Evolutionary conservation across 2,797 vertebrate species (phyloP).

Genomic region (Danio choprae): DNA sequence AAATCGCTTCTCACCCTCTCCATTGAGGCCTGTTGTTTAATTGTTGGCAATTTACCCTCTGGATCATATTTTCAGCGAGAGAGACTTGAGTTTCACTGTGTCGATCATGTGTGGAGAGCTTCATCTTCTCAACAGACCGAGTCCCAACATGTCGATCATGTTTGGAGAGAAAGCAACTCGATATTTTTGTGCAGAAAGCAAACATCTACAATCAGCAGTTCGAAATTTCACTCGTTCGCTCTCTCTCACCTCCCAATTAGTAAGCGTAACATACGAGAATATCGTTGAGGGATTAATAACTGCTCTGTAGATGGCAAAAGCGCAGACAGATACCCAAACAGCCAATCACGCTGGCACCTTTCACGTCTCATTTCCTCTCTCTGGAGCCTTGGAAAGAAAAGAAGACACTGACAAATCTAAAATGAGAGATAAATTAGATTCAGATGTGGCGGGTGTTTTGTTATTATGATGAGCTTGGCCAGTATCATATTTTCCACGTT

Average conservation of each 20-base stretch:
- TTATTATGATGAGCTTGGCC: slow-evolving; percentile 65
- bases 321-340: slow-evolving; percentile 50
- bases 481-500: slow-evolving; percentile 61
- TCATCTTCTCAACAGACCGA: slow-evolving; percentile 54
- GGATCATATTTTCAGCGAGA: slow-evolving; percentile 60
- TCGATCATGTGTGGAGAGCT: slow-evolving; percentile 62
- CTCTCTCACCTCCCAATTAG: slow-evolving; percentile 28
- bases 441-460: slow-evolving; percentile 59
- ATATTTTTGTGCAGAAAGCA: slow-evolving; percentile 61
- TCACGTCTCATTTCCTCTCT: slow-evolving; percentile 59
- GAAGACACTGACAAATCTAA: slow-evolving; percentile 61
- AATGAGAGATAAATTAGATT: slow-evolving; percentile 66
- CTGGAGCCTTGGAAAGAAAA: slow-evolving; percentile 56
- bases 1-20: slow-evolving; percentile 38
- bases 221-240: not conserved
- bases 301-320: slow-evolving; percentile 49
- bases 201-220: slow-evolving; percentile 17
- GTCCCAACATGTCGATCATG: slow-evolving; percentile 73
- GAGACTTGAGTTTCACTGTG: slow-evolving; percentile 66
- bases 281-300: slow-evolving; percentile 60
- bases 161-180: slow-evolving; percentile 68
- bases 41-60: slow-evolving; percentile 57
- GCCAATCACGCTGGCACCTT: slow-evolving; percentile 56
- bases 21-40: slow-evolving; percentile 55
- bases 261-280: slow-evolving; percentile 21